Percentiles rank a stretch among this genome's conserved stretches.
phyloP scores from a whole-genome alignment of 1,140 invertebrate species.

The Notospermus geniculatus region DNA sequence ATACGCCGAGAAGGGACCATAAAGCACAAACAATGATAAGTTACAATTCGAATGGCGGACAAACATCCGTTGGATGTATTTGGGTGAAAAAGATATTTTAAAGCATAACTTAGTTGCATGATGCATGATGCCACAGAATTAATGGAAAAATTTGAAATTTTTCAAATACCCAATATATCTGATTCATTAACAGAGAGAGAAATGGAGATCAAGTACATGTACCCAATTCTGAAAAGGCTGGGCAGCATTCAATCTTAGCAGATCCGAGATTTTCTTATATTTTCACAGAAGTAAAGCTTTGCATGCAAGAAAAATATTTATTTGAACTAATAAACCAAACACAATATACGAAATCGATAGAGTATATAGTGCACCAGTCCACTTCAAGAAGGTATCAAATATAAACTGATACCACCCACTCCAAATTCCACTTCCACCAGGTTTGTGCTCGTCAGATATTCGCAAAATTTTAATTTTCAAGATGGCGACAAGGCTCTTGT shows the following conservation, averaged over 20 bases:
- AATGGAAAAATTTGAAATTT: no score
- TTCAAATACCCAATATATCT: no score
- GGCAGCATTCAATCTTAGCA: no score
- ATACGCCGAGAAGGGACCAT: constrained; percentile 42
- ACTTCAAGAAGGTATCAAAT: constrained; percentile 3
- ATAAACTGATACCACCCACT: constrained; percentile 3
- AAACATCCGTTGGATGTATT: constrained; percentile 15
- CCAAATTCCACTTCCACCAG: background rate
- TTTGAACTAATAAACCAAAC: no score
- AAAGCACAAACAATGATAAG: constrained; percentile 34
- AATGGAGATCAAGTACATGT: no score
- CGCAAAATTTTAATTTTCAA: constrained; percentile 19
- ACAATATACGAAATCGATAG: no score
- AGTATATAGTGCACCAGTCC: background rate
- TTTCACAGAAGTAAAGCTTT: no score
- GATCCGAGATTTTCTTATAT: no score
- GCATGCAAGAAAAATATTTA: no score
- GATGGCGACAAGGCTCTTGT: constrained; percentile 23
- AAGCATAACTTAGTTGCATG: constrained; percentile 4
- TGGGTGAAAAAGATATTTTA: constrained; percentile 13
- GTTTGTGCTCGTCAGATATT: background rate
- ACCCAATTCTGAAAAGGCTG: no score
- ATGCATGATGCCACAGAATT: constrained; percentile 11
- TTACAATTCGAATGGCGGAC: background rate
- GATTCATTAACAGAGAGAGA: no score